These are phyloP conservation scores for Bombus turneri DNA, from an alignment of 1,140 invertebrate genomes.

Conservation along the genomic window DNA sequence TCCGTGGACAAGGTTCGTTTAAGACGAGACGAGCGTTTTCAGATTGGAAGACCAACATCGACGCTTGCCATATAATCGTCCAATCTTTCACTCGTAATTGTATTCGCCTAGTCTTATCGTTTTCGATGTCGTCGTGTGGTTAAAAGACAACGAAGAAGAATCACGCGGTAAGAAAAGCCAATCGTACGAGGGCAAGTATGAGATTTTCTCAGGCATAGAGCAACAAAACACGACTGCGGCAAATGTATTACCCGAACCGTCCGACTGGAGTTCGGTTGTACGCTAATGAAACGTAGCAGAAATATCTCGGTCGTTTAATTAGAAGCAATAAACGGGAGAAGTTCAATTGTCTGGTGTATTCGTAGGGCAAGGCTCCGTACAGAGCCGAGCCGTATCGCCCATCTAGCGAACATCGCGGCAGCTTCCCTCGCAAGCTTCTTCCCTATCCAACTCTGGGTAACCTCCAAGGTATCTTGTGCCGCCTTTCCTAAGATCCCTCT, in stretches of 20 bases:
- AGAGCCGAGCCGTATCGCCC: constrained; percentile 67
- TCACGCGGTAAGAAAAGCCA: too few relatives aligned
- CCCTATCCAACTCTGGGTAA: constrained; percentile 31
- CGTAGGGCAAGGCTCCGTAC: constrained; percentile 62
- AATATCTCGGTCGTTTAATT: constrained; percentile 82
- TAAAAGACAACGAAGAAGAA: too few relatives aligned
- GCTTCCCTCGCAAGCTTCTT: constrained; percentile 57
- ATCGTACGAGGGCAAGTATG: neutral
- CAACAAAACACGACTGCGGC: constrained; percentile 9
- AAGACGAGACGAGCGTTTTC: constrained; percentile 54
- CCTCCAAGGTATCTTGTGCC: constrained; percentile 43
- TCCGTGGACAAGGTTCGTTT: constrained; percentile 65
- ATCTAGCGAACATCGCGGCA: constrained; percentile 64
- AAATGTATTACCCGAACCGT: constrained; percentile 58
- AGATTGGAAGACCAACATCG: constrained; percentile 30
- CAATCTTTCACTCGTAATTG: neutral
- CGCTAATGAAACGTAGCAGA: constrained; percentile 81
- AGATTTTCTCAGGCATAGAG: constrained; percentile 45
- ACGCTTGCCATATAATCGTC: neutral
- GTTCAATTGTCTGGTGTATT: constrained; percentile 80
- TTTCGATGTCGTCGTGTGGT: neutral
- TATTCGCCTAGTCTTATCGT: neutral
- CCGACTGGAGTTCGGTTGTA: constrained; percentile 68
- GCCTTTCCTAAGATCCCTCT: constrained; percentile 34
- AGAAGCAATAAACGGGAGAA: constrained; percentile 81